Conservation (phyloP, 2,888 invertebrate species). For the Germaria angustata region DNA sequence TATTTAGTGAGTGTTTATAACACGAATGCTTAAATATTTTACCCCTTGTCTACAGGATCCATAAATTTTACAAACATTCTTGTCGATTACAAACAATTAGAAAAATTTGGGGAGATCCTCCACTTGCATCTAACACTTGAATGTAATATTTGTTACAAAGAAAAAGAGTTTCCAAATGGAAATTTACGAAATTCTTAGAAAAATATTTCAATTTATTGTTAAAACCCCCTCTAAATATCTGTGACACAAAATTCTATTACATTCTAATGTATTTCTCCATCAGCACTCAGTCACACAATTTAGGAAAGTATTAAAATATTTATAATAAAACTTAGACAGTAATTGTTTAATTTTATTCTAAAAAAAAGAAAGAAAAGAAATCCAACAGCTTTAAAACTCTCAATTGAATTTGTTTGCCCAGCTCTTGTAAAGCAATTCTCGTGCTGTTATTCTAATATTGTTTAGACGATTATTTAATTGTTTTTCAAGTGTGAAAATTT, state of each 20-base stretch:
- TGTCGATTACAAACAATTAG: conserved; percentile 40
- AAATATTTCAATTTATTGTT: neutral
- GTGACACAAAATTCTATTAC: neutral
- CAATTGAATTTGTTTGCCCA: conserved; percentile 1
- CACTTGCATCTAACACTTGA: conserved; percentile 22
- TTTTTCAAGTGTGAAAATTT: conserved; percentile 57
- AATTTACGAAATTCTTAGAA: conserved; percentile 22
- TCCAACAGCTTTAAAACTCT: neutral
- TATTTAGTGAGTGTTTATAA: conserved; percentile 13
- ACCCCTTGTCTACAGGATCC: conserved; percentile 65
- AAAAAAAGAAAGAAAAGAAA: neutral
- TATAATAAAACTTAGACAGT: conserved; percentile 7
- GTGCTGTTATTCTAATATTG: neutral
- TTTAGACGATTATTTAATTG: conserved; percentile 53
- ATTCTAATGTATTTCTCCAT: conserved; percentile 8
- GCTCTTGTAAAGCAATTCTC: neutral
- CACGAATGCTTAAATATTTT: conserved; percentile 12
- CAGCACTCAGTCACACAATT: conserved; percentile 20
- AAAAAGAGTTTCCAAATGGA: conserved; percentile 28
- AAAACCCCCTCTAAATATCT: neutral
- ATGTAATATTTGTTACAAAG: conserved; percentile 4
- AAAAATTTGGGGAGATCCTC: neutral
- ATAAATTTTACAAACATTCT: conserved; percentile 61
- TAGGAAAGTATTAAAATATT: conserved; percentile 18
- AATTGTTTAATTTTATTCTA: conserved; percentile 20